Percentiles rank a stretch among this genome's conserved stretches.
These are phyloP conservation scores for Drosophila eohydei DNA, from an alignment of 2,888 invertebrate species.

Conservation along the genomic window DNA sequence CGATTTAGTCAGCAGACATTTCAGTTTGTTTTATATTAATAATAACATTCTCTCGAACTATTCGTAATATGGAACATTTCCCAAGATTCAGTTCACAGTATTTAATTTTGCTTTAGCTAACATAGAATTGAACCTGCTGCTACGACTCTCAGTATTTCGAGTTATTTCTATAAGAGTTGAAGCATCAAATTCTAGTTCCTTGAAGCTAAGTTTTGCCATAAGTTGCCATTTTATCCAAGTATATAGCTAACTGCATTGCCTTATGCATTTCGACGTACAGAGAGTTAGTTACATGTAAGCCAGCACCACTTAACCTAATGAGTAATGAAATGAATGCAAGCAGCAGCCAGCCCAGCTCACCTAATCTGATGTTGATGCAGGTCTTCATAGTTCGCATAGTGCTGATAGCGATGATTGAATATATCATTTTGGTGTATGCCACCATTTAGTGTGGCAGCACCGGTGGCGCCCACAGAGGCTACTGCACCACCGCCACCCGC, in stretches of 20 bases:
- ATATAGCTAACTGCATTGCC: neutral
- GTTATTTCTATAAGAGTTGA: neutral
- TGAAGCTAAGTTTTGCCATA: neutral
- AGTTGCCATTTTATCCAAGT: neutral
- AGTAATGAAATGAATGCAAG: neutral
- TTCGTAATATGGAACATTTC: neutral
- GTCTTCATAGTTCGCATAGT: slow-evolving; percentile 94
- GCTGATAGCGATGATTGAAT: slow-evolving; percentile 86
- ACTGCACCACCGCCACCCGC: slow-evolving; percentile 59
- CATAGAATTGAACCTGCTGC: too few species aligned
- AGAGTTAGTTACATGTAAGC: slow-evolving; percentile 18
- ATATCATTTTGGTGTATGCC: slow-evolving; percentile 85
- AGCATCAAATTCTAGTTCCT: neutral
- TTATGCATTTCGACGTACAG: neutral
- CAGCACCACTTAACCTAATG: slow-evolving; percentile 33
- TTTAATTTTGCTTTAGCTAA: too few species aligned
- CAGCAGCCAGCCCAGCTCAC: slow-evolving; percentile 85
- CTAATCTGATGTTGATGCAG: slow-evolving; percentile 93
- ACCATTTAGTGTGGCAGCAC: slow-evolving; percentile 41
- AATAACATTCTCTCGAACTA: neutral
- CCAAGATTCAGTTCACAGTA: neutral
- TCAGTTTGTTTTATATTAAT: too few species aligned
- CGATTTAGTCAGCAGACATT: neutral
- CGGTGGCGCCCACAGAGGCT: neutral
- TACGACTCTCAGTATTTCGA: neutral